A percentile compares a stretch with the other conserved stretches of the same genome.
These are phyloP conservation scores for Phyllotreta striolata DNA, from an alignment of 2,888 invertebrate genomes.

Conservation along the genomic window DNA sequence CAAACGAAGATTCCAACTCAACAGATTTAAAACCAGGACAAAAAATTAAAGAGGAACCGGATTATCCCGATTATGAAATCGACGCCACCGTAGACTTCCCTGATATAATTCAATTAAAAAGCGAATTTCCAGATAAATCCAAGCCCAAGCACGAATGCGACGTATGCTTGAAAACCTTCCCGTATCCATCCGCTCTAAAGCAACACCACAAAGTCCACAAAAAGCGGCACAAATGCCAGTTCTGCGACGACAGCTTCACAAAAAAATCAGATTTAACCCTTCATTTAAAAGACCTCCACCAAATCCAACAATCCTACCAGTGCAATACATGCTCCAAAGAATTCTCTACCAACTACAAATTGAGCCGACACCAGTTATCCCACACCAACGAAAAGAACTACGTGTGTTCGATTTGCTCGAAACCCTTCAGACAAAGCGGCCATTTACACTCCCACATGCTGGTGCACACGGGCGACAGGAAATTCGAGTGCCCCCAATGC, in stretches of 20 bases:
- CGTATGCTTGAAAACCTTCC: neutral
- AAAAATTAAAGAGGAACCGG: constrained; percentile 7
- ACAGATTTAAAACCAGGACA: neutral
- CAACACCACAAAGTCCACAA: neutral
- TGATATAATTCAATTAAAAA: constrained; percentile 8
- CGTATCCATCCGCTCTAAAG: neutral
- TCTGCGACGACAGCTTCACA: neutral
- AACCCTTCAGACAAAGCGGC: constrained; percentile 13
- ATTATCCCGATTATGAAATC: neutral
- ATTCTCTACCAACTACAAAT: constrained; percentile 4
- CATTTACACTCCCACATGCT: constrained; percentile 16
- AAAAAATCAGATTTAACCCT: constrained; percentile 2
- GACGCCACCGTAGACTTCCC: neutral
- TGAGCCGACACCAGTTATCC: constrained; percentile 3
- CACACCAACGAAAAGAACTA: constrained; percentile 11
- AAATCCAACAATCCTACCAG: neutral
- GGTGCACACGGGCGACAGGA: constrained; percentile 7
- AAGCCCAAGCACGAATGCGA: neutral
- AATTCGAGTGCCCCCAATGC: constrained; percentile 1
- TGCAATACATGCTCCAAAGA: neutral
- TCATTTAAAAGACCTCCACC: constrained; percentile 5
- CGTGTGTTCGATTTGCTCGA: constrained; percentile 10
- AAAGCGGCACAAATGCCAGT: neutral
- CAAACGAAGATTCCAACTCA: neutral
- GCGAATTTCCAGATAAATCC: neutral